These are phyloP conservation scores for Notarius lentiginosus DNA, from an alignment of 2,113 vertebrate species.

Conservation along the genomic window DNA sequence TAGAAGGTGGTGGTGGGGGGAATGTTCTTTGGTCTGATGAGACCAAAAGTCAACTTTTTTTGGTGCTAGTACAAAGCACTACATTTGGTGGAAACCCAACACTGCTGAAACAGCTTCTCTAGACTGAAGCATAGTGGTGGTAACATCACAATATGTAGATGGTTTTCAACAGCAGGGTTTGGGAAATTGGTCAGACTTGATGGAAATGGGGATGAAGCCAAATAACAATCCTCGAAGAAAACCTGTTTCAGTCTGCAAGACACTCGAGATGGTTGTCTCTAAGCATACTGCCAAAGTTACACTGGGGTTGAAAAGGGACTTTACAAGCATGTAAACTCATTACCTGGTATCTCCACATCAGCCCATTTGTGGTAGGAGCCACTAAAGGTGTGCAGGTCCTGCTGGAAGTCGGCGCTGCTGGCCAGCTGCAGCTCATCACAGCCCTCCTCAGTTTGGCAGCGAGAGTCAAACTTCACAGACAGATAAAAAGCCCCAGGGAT, in stretches of 20 bases:
- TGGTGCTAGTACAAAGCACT: neutral
- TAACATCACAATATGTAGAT: neutral
- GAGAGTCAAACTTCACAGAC: slow-evolving; percentile 91
- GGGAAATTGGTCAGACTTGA: neutral
- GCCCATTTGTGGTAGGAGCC: slow-evolving; percentile 93
- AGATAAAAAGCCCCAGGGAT: slow-evolving; percentile 97
- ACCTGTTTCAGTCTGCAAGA: neutral
- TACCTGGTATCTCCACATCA: slow-evolving; percentile 95
- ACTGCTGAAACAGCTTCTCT: neutral
- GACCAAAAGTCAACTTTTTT: neutral
- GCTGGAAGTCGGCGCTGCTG: slow-evolving; percentile 90
- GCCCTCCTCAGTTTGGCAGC: slow-evolving; percentile 93
- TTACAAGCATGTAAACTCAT: neutral
- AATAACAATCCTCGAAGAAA: neutral
- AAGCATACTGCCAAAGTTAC: neutral
- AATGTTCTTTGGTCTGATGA: neutral
- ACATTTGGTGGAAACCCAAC: neutral
- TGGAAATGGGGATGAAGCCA: neutral
- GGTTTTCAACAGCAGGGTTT: neutral
- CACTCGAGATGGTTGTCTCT: neutral
- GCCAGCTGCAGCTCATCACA: slow-evolving; percentile 93
- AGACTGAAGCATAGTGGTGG: neutral
- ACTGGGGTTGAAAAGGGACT: neutral
- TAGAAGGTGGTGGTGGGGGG: neutral
- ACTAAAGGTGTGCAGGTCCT: slow-evolving; percentile 91